Conservation (phyloP, 2,888 invertebrate species). For the Clistopyga incitator region DNA sequence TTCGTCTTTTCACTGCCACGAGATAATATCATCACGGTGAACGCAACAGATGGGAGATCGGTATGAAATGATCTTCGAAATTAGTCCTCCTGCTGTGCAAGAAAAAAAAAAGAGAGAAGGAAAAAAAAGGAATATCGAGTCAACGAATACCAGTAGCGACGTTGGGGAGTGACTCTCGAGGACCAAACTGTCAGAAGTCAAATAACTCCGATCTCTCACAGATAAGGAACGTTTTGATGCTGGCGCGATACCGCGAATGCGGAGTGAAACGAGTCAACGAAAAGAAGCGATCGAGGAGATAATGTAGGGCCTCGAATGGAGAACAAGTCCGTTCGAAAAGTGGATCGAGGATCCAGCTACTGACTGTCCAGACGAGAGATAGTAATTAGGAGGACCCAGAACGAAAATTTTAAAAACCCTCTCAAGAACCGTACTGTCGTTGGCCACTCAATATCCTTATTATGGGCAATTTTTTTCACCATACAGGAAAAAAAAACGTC, state of each 20-base stretch:
- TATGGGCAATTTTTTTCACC: too few species aligned
- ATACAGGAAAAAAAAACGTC: neutral
- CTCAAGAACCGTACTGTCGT: neutral
- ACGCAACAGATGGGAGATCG: conserved; percentile 33
- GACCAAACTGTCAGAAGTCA: conserved; percentile 48
- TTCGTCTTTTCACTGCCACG: conserved; percentile 9
- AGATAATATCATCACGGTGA: conserved; percentile 19
- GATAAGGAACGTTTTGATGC: conserved; percentile 58
- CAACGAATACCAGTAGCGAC: conserved; percentile 62
- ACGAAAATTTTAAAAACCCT: conserved; percentile 10
- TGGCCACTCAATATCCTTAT: neutral
- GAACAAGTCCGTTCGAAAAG: conserved; percentile 49
- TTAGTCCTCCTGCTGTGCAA: conserved; percentile 39
- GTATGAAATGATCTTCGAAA: conserved; percentile 49
- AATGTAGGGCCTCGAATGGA: conserved; percentile 25
- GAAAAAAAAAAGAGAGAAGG: neutral
- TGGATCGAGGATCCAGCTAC: conserved; percentile 46
- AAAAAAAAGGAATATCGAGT: conserved; percentile 4
- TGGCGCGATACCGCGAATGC: conserved; percentile 42
- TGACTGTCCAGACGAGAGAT: conserved; percentile 13
- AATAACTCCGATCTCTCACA: conserved; percentile 51
- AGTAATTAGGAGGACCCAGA: conserved; percentile 45
- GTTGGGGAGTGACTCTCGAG: conserved; percentile 28
- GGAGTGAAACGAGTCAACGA: conserved; percentile 32
- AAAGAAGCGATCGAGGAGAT: conserved; percentile 26